Conservation (phyloP, 64 coral and sea anemone species). For the Pocillopora damicornis region DNA sequence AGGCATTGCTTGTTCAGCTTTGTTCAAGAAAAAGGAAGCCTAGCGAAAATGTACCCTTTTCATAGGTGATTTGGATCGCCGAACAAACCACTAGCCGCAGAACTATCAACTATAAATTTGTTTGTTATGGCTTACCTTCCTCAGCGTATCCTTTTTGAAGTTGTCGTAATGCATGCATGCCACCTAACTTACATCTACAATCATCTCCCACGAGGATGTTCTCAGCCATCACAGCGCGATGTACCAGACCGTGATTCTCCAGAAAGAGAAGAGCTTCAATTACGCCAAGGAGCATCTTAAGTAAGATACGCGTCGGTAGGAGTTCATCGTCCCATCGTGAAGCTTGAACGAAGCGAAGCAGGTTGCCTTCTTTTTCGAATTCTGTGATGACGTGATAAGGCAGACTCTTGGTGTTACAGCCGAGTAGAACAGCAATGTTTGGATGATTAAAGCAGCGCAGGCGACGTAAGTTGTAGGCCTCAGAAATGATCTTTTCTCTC, state of each 20-base stretch:
- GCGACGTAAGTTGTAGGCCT: constrained; percentile 32
- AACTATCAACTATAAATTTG: neutral
- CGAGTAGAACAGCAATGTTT: constrained; percentile 36
- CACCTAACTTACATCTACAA: constrained; percentile 33
- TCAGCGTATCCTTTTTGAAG: neutral
- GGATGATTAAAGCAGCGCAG: constrained; percentile 1
- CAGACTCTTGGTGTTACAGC: constrained; percentile 24
- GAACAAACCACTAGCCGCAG: no score
- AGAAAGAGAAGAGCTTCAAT: constrained; percentile 31
- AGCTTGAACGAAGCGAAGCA: constrained; percentile 41
- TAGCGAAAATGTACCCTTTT: no score
- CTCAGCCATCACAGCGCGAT: constrained; percentile 41
- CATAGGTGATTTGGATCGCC: no score
- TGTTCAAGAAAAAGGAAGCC: no score
- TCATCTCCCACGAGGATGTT: constrained; percentile 34
- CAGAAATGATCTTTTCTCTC: neutral
- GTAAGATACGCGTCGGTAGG: neutral
- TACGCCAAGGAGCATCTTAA: constrained; percentile 39
- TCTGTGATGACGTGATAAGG: constrained; percentile 64
- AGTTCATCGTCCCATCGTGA: neutral
- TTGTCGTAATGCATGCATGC: constrained; percentile 36
- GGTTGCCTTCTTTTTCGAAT: constrained; percentile 14
- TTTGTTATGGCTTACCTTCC: neutral
- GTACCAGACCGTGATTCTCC: constrained; percentile 30
- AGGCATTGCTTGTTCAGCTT: no score